These are phyloP conservation scores for Perccottus glenii DNA, from an alignment of 2,113 vertebrate species.

Conservation along the genomic window DNA sequence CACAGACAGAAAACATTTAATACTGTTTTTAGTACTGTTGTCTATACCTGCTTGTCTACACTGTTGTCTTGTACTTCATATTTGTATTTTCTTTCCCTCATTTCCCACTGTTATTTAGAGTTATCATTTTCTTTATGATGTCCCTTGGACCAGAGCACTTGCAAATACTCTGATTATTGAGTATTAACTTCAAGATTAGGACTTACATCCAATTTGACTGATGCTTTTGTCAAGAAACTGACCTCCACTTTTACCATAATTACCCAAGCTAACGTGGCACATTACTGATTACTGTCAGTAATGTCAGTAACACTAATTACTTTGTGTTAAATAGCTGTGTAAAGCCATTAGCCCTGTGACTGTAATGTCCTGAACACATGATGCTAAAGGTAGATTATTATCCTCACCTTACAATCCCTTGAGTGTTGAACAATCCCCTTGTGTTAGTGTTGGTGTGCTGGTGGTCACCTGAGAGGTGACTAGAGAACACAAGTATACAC, in stretches of 20 bases:
- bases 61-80: background rate
- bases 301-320: too few species aligned
- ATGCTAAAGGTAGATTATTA: conserved; percentile 14
- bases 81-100: background rate
- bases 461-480: conserved; percentile 31
- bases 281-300: conserved; percentile 20
- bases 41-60: background rate
- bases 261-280: conserved; percentile 9
- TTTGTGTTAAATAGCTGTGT: conserved; percentile 21
- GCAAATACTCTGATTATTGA: background rate
- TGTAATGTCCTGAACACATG: conserved; percentile 33
- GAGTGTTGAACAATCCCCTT: conserved; percentile 27
- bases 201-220: background rate
- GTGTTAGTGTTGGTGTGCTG: conserved; percentile 30
- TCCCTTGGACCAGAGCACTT: background rate
- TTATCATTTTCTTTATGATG: too few species aligned
- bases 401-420: conserved; percentile 16
- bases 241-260: conserved; percentile 12
- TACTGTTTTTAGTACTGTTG: background rate
- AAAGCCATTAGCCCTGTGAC: conserved; percentile 29
- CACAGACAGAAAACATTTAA: too few species aligned
- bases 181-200: background rate
- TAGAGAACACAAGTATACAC: background rate
- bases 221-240: background rate
- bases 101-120: background rate